phyloP scores from a whole-genome alignment of 2,113 vertebrate genomes.

The Ophiodon elongatus region DNA sequence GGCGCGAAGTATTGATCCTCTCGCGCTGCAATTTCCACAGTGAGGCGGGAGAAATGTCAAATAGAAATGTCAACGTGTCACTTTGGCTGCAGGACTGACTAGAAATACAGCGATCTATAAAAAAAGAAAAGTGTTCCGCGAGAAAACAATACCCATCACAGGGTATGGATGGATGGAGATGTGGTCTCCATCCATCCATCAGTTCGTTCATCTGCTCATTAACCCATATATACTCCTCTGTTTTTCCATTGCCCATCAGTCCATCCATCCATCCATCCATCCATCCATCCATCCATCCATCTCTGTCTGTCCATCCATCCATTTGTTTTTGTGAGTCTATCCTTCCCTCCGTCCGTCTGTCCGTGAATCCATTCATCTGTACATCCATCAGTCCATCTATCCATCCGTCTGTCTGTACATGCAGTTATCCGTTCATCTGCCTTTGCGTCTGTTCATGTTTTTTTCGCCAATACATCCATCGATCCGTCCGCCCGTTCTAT shows the following conservation, averaged over 20 bases:
- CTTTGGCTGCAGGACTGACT: slow-evolving; percentile 43
- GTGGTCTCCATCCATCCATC: slow-evolving; percentile 33
- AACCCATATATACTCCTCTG: neutral
- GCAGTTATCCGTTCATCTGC: too few relatives aligned
- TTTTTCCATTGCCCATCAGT: neutral
- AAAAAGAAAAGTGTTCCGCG: slow-evolving; percentile 12
- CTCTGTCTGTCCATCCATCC: neutral
- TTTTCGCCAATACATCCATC: too few relatives aligned
- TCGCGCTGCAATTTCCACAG: slow-evolving; percentile 44
- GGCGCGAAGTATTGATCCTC: slow-evolving; percentile 67
- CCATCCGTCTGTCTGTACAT: neutral
- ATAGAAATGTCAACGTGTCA: slow-evolving; percentile 65
- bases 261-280: neutral
- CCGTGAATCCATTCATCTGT: neutral
- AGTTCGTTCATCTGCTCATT: neutral
- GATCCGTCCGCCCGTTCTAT: too few relatives aligned
- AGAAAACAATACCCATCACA: slow-evolving; percentile 45
- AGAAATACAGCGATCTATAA: slow-evolving; percentile 41
- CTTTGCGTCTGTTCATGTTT: too few relatives aligned
- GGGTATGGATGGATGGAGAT: too few relatives aligned
- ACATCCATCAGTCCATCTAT: neutral
- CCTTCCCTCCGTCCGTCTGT: neutral
- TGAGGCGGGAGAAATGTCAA: slow-evolving; percentile 55
- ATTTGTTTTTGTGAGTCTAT: neutral
- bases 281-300: neutral